Base-by-base conservation (phyloP, 2,888 invertebrate species). In the Drosophila bunnanda region DNA sequence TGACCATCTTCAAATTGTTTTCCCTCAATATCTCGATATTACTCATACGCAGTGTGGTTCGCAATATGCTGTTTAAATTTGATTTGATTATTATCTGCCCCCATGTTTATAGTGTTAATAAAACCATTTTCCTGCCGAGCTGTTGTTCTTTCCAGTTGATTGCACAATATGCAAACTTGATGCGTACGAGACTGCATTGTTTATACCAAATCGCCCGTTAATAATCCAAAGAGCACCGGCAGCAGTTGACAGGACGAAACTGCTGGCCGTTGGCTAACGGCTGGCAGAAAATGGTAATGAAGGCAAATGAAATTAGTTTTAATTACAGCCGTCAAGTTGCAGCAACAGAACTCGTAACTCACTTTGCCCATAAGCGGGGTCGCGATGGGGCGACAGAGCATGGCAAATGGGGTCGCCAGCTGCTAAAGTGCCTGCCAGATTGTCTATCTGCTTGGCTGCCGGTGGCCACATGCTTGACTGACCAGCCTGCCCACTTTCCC, bases 291-390 rank as follows among this genome's bases (percentile, higher is more conserved):
- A 78, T 86, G 80, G 80, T 76, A 74, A 74, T 76, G 61, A 74
- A 83, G 76, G 84, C 79, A 87, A 83, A 83, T 83, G 84, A 83
- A 83, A 83, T 89, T 89, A 89, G 89, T 89, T 83, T 83, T 83
- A 83, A 83, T 83, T 83, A 89, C 84, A 78, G 78, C 74, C 87
- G 77, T 88, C 84, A 86, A 82, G 87, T 86, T 71, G 89, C 80
- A 75, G 89, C 78, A 88, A 76, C 87, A 78, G 72, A 83, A 74
- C 81, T 82, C 82, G 84, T 80, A 88, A 88, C 78, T 82, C 89
- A 86, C 87, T 86, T 80, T 65, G 76, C 57, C 84, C 80, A 88
- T 88, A 86, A 88, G 77, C 78, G 68, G 55, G 57, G 69, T 55
- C 66, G 67, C 68, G 68, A 75, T 44, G 75, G 57, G 67, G 75